Percentiles rank a stretch among this genome's conserved stretches.
phyloP scores from a whole-genome alignment of 1,140 invertebrate genomes.

The Coelopa frigida region DNA sequence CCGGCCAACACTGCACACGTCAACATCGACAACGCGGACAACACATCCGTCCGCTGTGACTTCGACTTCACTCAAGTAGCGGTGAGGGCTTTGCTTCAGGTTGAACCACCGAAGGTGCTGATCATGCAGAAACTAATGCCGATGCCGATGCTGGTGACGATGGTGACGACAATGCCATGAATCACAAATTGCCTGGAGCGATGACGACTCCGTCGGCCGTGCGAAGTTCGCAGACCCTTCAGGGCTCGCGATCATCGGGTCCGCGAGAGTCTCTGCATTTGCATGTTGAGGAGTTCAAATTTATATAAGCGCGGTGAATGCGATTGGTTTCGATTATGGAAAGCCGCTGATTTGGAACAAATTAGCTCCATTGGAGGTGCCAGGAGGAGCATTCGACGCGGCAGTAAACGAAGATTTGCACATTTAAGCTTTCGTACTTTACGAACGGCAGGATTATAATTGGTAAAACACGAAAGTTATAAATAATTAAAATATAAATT shows the following conservation, averaged over 20 bases:
- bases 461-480: too few relatives aligned
- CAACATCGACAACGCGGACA: too few relatives aligned
- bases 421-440: too few relatives aligned
- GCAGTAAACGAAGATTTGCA: slow-evolving; percentile 8
- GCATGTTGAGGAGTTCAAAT: slow-evolving; percentile 1
- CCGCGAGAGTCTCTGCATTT: background rate
- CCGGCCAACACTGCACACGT: too few relatives aligned
- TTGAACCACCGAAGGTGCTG: too few relatives aligned
- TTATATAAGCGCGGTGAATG: slow-evolving; percentile 19
- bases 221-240: background rate
- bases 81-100: too few relatives aligned
- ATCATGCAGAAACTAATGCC: slow-evolving; percentile 1
- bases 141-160: background rate
- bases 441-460: too few relatives aligned
- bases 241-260: background rate
- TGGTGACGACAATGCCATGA: background rate
- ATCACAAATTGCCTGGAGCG: background rate
- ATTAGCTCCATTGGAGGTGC: slow-evolving; percentile 19
- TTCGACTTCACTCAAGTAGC: too few relatives aligned
- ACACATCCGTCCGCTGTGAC: too few relatives aligned
- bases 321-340: slow-evolving; percentile 36
- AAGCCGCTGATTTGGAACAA: slow-evolving; percentile 41
- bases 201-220: slow-evolving; percentile 6
- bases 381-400: slow-evolving; percentile 13
- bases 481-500: too few relatives aligned